Percentiles rank a stretch among this genome's conserved stretches.
Evolutionary conservation across 37 sponge, comb jelly and placozoan genomes (phyloP).

Genomic region (Aphrocallistes beatrix): DNA sequence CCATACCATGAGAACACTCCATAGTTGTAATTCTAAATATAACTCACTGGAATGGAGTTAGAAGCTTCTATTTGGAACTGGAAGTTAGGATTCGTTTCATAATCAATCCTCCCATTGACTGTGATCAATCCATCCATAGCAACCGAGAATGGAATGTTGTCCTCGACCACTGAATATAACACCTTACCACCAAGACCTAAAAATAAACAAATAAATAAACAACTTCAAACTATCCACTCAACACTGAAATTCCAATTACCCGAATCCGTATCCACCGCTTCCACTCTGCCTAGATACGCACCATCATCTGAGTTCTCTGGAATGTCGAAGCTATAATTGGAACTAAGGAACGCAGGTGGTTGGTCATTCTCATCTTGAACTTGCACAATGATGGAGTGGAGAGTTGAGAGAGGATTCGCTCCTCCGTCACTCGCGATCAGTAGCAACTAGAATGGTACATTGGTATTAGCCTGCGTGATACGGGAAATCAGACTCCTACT

Average conservation of each 20-base stretch:
- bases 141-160: conserved; percentile 1
- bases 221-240: background rate
- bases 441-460: background rate
- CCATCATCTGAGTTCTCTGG: background rate
- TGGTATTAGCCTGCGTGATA: no score
- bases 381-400: background rate
- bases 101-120: background rate
- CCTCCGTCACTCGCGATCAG: background rate
- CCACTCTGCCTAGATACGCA: background rate
- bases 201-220: no score
- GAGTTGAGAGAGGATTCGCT: background rate
- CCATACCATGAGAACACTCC: no score
- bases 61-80: background rate
- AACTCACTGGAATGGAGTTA: background rate
- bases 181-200: background rate
- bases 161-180: background rate
- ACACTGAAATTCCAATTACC: background rate
- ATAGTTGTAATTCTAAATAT: no score
- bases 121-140: background rate
- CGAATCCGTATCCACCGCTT: background rate
- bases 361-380: background rate
- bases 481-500: no score
- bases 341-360: background rate
- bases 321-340: background rate
- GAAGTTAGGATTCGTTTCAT: background rate